phyloP scores from a whole-genome alignment of 2,888 invertebrate genomes.

The Eumacrocentrus americanus region DNA sequence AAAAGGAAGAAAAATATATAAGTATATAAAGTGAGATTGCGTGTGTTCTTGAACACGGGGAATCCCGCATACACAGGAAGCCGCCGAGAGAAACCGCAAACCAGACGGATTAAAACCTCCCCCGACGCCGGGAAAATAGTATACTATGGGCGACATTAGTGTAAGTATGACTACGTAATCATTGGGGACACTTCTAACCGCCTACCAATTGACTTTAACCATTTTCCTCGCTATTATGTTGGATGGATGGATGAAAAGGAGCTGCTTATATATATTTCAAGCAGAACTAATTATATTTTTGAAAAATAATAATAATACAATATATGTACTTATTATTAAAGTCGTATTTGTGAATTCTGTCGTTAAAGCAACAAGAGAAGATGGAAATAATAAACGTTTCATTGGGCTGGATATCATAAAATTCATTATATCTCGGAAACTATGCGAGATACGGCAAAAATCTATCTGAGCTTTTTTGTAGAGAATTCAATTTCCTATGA shows the following conservation, averaged over 20 bases:
- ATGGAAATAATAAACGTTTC: no score
- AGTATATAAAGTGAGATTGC: constrained; percentile 24
- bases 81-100: constrained; percentile 20
- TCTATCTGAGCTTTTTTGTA: no score
- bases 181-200: background rate
- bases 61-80: constrained; percentile 23
- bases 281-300: no score
- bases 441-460: no score
- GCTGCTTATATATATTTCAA: no score
- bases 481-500: no score
- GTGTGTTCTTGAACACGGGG: constrained; percentile 37
- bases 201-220: constrained; percentile 10
- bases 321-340: no score
- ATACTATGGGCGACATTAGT: constrained; percentile 56
- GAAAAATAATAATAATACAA: no score
- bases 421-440: no score
- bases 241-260: constrained; percentile 8
- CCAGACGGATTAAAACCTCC: constrained; percentile 22
- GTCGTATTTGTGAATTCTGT: no score
- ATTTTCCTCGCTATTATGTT: constrained; percentile 8
- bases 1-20: constrained; percentile 28
- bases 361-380: no score
- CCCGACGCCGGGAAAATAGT: constrained; percentile 37
- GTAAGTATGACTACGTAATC: constrained; percentile 48
- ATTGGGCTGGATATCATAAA: no score